Conservation (phyloP, 2,888 invertebrate genomes). For the Aleiodes testaceus region DNA sequence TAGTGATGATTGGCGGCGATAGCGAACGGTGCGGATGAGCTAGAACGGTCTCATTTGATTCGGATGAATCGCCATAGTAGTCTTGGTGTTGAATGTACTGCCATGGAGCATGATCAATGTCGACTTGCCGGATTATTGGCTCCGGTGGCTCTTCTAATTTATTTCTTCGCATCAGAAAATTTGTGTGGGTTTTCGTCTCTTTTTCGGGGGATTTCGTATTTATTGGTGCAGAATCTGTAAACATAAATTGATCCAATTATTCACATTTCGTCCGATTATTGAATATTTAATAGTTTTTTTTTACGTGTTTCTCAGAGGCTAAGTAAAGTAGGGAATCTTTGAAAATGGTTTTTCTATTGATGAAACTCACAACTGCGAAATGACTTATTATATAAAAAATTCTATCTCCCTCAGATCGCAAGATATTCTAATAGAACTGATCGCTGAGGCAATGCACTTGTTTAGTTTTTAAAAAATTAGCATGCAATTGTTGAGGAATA, state of each 20-base stretch:
- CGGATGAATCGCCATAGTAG: slow-evolving; percentile 70
- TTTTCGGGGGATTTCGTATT: slow-evolving; percentile 67
- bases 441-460: too few species aligned
- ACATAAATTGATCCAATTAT: slow-evolving; percentile 16
- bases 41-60: slow-evolving; percentile 70
- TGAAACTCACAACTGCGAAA: too few species aligned
- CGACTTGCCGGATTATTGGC: slow-evolving; percentile 61
- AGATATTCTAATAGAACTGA: too few species aligned
- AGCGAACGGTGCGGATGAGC: slow-evolving; percentile 65
- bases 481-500: too few species aligned
- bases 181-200: slow-evolving; percentile 69
- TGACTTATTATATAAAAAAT: too few species aligned
- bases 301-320: too few species aligned
- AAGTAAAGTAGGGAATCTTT: too few species aligned
- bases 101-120: slow-evolving; percentile 68
- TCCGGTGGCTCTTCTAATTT: slow-evolving; percentile 65
- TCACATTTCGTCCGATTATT: background rate
- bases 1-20: slow-evolving; percentile 61
- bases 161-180: slow-evolving; percentile 66
- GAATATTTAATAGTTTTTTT: too few species aligned
- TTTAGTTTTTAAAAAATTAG: too few species aligned
- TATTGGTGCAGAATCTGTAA: slow-evolving; percentile 58
- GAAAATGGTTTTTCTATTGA: too few species aligned
- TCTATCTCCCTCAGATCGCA: too few species aligned
- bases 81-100: slow-evolving; percentile 60